Evolutionary conservation across 2,113 vertebrate genomes (phyloP).

Genomic region (Struthidea cinerea): DNA sequence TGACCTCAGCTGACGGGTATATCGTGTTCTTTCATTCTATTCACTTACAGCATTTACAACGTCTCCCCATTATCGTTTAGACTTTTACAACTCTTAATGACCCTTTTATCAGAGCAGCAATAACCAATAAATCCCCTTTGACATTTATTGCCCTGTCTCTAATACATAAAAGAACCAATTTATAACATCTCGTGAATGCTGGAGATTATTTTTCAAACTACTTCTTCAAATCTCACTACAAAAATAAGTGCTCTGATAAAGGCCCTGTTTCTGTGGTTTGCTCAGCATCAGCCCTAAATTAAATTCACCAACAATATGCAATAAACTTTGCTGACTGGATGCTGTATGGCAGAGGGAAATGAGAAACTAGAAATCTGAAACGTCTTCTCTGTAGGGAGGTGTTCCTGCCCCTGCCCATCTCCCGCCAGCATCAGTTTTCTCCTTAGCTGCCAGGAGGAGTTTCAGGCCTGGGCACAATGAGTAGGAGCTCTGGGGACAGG

Average conservation of each 20-base stretch:
- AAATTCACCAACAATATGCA: not conserved
- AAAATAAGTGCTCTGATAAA: not conserved
- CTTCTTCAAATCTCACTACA: not conserved
- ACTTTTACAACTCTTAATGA: slow-evolving; percentile 63
- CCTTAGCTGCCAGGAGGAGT: not conserved
- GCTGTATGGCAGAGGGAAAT: not conserved
- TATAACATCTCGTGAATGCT: slow-evolving; percentile 37
- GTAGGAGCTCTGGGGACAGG: not conserved
- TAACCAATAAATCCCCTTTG: slow-evolving; percentile 56
- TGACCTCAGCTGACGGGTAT: slow-evolving; percentile 29
- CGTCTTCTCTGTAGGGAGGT: not conserved
- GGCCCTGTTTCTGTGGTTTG: not conserved
- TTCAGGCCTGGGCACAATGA: not conserved
- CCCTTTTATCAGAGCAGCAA: slow-evolving; percentile 59
- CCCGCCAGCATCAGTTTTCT: fast-evolving
- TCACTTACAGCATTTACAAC: slow-evolving; percentile 52
- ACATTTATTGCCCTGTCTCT: slow-evolving; percentile 44
- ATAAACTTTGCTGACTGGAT: not conserved
- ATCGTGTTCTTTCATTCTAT: slow-evolving; percentile 45
- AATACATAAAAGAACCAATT: slow-evolving; percentile 50
- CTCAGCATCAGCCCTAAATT: not conserved
- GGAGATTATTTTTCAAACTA: slow-evolving; percentile 38
- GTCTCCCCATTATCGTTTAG: slow-evolving; percentile 57
- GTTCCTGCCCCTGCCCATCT: not conserved
- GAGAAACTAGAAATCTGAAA: not conserved